Conservation (phyloP, 1,140 invertebrate species). For the Pemphigus obesinymphae region DNA sequence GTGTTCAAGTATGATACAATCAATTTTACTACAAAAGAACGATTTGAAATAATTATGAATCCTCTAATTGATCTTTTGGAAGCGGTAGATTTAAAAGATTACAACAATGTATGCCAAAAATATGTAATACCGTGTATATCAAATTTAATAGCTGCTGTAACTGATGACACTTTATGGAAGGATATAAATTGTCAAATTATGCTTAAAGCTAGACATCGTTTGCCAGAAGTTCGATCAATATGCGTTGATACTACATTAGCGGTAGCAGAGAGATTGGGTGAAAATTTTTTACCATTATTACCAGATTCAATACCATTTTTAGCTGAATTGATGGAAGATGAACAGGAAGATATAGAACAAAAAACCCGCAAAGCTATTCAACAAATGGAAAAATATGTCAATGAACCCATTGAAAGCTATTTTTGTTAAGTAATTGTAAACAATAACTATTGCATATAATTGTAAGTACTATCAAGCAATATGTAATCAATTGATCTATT, state of each 20-base stretch:
- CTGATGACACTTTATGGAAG: constrained; percentile 83
- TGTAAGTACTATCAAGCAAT: too few species aligned
- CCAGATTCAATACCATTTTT: constrained; percentile 80
- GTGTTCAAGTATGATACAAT: constrained; percentile 73
- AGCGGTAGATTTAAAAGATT: constrained; percentile 52
- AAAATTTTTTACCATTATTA: constrained; percentile 72
- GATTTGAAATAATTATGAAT: constrained; percentile 74
- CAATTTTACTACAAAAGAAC: constrained; percentile 76
- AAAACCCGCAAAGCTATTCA: constrained; percentile 67
- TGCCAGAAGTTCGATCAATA: constrained; percentile 55
- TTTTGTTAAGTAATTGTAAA: constrained; percentile 53
- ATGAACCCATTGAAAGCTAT: constrained; percentile 81
- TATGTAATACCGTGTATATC: constrained; percentile 72
- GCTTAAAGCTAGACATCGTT: constrained; percentile 75
- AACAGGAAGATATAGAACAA: constrained; percentile 70
- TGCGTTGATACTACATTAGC: constrained; percentile 63
- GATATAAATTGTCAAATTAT: constrained; percentile 83
- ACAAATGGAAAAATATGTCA: constrained; percentile 73
- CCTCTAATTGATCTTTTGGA: constrained; percentile 77
- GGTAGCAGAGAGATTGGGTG: constrained; percentile 70
- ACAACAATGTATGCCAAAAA: constrained; percentile 57
- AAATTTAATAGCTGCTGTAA: constrained; percentile 72
- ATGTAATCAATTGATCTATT: too few species aligned
- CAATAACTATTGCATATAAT: background rate
- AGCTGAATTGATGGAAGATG: constrained; percentile 77